These are phyloP conservation scores for Phrynocephalus vlangalii DNA, from an alignment of 2,797 vertebrate genomes.

Conservation along the genomic window DNA sequence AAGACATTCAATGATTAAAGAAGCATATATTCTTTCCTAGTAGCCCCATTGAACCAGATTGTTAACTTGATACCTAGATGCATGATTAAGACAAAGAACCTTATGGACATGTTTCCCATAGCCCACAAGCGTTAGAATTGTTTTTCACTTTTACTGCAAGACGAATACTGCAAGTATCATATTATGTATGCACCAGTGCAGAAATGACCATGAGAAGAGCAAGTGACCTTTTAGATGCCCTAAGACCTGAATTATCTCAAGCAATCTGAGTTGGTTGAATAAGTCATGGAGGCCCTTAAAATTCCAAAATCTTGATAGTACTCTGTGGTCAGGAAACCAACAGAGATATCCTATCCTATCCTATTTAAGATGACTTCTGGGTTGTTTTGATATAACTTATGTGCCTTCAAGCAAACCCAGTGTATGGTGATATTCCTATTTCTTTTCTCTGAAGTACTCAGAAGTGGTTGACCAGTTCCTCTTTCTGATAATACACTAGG, in stretches of 20 bases:
- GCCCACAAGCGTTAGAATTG: not conserved
- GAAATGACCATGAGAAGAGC: not conserved
- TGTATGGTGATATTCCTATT: too few relatives aligned
- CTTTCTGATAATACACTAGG: too few relatives aligned
- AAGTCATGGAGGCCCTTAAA: not conserved
- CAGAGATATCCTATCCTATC: not conserved
- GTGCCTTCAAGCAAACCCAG: too few relatives aligned
- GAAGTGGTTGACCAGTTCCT: too few relatives aligned
- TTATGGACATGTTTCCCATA: too few relatives aligned
- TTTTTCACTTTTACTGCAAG: not conserved
- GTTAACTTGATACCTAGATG: conserved; percentile 6
- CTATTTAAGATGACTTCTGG: too few relatives aligned
- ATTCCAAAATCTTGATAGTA: not conserved
- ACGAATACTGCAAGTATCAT: not conserved
- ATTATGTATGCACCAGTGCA: not conserved
- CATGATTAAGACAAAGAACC: not conserved
- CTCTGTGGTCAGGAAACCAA: not conserved
- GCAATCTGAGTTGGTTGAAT: not conserved
- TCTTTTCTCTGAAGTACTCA: too few relatives aligned
- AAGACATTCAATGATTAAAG: conserved; percentile 15
- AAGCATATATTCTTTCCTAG: not conserved
- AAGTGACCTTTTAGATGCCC: not conserved
- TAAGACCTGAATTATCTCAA: not conserved
- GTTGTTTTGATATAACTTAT: not conserved
- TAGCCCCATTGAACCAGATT: conserved; percentile 2